Conservation (phyloP, 2,113 vertebrate species). For the Leuciscus idus region DNA sequence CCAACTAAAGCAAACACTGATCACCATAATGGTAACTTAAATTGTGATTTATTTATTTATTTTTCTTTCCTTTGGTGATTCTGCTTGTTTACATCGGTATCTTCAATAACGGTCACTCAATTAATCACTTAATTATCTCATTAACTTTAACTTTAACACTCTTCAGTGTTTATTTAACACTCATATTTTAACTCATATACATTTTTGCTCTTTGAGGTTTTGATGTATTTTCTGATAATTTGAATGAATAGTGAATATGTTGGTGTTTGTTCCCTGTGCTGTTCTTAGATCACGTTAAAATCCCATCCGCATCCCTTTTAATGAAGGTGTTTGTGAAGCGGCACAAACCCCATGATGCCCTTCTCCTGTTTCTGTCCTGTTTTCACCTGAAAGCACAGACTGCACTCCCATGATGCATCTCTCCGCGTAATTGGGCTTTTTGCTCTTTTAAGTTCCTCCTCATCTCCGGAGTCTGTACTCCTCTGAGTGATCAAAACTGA, state of each 20-base stretch:
- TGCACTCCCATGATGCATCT: background rate
- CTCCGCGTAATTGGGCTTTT: slow-evolving; percentile 25
- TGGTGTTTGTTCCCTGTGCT: background rate
- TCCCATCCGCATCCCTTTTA: background rate
- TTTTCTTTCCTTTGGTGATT: too few relatives aligned
- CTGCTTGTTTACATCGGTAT: too few relatives aligned
- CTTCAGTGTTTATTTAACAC: too few relatives aligned
- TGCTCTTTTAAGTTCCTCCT: slow-evolving; percentile 21
- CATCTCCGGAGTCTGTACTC: background rate
- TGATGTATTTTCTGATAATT: background rate
- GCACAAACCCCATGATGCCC: slow-evolving; percentile 11
- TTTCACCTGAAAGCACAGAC: slow-evolving; percentile 3
- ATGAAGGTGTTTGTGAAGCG: background rate
- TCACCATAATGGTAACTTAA: too few relatives aligned
- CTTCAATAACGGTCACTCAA: too few relatives aligned
- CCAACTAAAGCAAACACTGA: too few relatives aligned
- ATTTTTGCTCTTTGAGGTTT: background rate
- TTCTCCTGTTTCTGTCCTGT: background rate
- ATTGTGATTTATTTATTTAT: too few relatives aligned
- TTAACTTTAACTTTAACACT: too few relatives aligned
- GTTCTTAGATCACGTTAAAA: background rate
- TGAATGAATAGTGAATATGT: background rate
- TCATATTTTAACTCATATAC: too few relatives aligned
- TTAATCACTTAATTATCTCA: too few relatives aligned
- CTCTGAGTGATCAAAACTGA: slow-evolving; percentile 10